Base-by-base conservation (phyloP, 1,140 invertebrate genomes). In the Bathynomus jamesi region DNA sequence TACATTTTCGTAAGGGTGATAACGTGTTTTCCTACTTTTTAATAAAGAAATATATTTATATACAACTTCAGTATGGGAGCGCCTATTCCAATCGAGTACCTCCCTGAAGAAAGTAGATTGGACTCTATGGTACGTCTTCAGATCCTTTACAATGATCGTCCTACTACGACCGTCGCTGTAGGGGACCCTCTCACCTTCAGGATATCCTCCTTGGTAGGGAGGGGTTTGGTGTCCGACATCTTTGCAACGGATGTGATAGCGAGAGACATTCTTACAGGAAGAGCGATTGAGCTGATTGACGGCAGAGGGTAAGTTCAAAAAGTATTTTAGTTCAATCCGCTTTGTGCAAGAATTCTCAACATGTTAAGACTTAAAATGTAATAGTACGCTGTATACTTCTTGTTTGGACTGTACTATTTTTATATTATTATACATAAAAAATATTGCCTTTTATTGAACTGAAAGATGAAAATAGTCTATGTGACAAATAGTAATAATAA, bases 121-220 rank as follows among this genome's bases (percentile, higher is more conserved):
- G 77, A 78, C 67, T 76, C 76, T 24, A 53, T 62, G 13, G 77
- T 78, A 11, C 61, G 70, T 7, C 75, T 75, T 17, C 68, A 69
- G 32, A 72, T 78, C 29, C 7, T 95, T 7, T 95, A 94, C 80
- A 90, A 95, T 82, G 92, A 92, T 21, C 84, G 92, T 77, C 93
- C 93, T 0, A 95, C 93, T 0, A 95, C 93, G 0, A 95, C 93
- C 0, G 95, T 96, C 60, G 93, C 93, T 3, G 93, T 96, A n/a
- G 93, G 93, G 11, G 93, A 96, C 84, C 92, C 93, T 0, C 81
- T 96, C 0, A 95, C 92, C 1, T 95, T 96, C 83, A 86, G 91
- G 69, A 81, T 96, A 29, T 93, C 95, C 85, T 89, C 92, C 0
- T 90, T 94, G 82, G 91, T 93, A 80, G 92, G 92, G 76, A 93